Evolutionary conservation across 2,888 invertebrate genomes (phyloP).

Genomic region (Himalopsyche kuldschensis): DNA sequence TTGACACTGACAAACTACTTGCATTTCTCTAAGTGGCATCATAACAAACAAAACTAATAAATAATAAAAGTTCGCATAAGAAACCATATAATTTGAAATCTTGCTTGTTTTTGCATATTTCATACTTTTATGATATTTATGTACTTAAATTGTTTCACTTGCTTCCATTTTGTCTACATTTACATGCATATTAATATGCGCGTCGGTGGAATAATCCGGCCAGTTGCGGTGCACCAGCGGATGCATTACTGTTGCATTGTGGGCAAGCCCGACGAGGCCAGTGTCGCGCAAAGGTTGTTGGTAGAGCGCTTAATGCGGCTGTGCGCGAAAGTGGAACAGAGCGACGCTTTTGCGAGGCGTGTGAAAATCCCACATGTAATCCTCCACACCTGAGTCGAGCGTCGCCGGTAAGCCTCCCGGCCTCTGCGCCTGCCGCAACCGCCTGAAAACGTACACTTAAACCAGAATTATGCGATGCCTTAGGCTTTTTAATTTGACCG

Average conservation of each 20-base stretch:
- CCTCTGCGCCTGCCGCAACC: background rate
- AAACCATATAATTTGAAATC: background rate
- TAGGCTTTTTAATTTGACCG: background rate
- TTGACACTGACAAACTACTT: no score
- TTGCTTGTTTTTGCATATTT: background rate
- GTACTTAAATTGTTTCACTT: background rate
- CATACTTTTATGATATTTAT: background rate
- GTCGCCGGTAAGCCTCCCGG: background rate
- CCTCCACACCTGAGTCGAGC: background rate
- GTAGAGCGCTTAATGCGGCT: background rate
- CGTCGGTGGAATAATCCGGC: background rate
- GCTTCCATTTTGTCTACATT: background rate
- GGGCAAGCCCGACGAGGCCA: background rate
- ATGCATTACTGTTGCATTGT: background rate
- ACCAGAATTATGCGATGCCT: background rate
- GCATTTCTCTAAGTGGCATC: no score
- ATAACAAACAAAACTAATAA: no score
- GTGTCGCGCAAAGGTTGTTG: background rate
- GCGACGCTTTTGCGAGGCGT: background rate
- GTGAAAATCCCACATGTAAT: slow-evolving; percentile 4
- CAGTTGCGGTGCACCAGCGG: background rate
- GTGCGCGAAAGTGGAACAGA: background rate
- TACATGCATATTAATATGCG: background rate
- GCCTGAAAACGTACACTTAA: background rate
- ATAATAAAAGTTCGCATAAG: no score